Conservation (phyloP, 2,888 invertebrate genomes). For the Ariolimax columbianus region DNA sequence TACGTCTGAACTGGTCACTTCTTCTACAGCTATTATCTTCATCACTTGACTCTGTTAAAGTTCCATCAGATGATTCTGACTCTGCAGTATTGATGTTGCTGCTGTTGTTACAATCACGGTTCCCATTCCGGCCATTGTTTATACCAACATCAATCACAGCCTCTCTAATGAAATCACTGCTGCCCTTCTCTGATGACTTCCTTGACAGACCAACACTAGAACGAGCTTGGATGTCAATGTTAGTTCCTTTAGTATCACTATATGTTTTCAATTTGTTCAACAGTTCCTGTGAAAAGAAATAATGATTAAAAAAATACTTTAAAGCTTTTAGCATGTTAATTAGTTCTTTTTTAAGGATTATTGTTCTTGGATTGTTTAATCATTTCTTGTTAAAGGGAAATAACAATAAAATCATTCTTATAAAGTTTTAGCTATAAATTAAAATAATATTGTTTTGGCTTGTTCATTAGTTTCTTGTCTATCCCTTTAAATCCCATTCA, state of each 20-base stretch:
- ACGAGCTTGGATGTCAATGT: neutral
- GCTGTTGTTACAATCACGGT: conserved; percentile 32
- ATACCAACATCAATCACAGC: neutral
- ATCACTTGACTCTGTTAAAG: conserved; percentile 42
- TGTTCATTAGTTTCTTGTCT: too few relatives aligned
- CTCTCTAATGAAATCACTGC: neutral
- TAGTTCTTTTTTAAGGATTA: too few relatives aligned
- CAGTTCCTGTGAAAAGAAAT: conserved; percentile 47
- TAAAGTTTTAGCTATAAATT: too few relatives aligned
- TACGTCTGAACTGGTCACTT: neutral
- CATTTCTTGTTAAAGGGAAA: too few relatives aligned
- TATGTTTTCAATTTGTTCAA: conserved; percentile 50
- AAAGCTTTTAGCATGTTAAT: too few relatives aligned
- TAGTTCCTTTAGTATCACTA: conserved; percentile 47
- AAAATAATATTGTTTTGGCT: too few relatives aligned
- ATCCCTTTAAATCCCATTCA: too few relatives aligned
- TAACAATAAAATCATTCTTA: too few relatives aligned
- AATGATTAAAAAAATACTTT: too few relatives aligned
- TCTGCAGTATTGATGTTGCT: neutral
- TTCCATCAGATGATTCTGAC: conserved; percentile 39
- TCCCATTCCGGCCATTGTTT: neutral
- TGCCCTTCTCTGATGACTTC: neutral
- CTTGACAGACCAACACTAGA: neutral
- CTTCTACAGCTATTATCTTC: conserved; percentile 2
- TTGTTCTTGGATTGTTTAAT: too few relatives aligned